phyloP scores from a whole-genome alignment of 2,888 invertebrate species.

The Hirtodrosophila trivittata region DNA sequence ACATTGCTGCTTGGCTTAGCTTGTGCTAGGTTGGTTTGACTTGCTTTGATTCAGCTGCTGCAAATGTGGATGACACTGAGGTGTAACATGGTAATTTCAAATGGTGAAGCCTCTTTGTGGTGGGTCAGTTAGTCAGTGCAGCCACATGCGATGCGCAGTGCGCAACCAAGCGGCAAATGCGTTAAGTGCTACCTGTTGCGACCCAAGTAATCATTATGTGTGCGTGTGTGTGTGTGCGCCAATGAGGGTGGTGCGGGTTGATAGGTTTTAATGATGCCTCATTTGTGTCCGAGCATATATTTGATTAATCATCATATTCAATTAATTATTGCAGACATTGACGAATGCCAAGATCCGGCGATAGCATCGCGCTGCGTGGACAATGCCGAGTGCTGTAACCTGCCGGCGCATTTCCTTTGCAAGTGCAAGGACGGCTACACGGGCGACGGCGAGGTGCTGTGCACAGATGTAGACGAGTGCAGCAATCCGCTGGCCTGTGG shows the following conservation, averaged over 20 bases:
- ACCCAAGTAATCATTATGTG: slow-evolving; percentile 3
- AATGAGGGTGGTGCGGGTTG: slow-evolving; percentile 5
- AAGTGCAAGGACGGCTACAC: slow-evolving; percentile 95
- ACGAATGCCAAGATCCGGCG: slow-evolving; percentile 95
- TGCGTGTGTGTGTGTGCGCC: slow-evolving; percentile 6
- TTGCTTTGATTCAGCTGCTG: slow-evolving; percentile 13
- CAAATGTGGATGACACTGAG: slow-evolving; percentile 67
- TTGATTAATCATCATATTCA: slow-evolving; percentile 57
- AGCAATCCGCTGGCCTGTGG: slow-evolving; percentile 92
- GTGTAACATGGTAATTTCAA: slow-evolving; percentile 68
- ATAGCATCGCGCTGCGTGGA: slow-evolving; percentile 93
- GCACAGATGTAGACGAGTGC: slow-evolving; percentile 96
- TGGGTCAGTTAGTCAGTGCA: slow-evolving; percentile 2
- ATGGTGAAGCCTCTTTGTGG: slow-evolving; percentile 29
- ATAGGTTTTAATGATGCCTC: slow-evolving; percentile 45
- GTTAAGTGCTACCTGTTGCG: slow-evolving; percentile 32
- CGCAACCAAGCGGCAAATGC: slow-evolving; percentile 69
- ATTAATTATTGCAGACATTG: slow-evolving; percentile 88
- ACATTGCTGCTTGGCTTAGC: slow-evolving; percentile 58
- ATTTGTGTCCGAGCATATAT: slow-evolving; percentile 48
- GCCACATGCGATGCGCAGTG: slow-evolving; percentile 21
- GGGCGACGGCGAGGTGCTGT: slow-evolving; percentile 95
- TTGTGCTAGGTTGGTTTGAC: neutral
- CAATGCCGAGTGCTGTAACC: slow-evolving; percentile 97
- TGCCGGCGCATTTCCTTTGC: slow-evolving; percentile 96